Evolutionary conservation across 2,888 invertebrate species (phyloP).

Genomic region (Lasioglossum lativentre): DNA sequence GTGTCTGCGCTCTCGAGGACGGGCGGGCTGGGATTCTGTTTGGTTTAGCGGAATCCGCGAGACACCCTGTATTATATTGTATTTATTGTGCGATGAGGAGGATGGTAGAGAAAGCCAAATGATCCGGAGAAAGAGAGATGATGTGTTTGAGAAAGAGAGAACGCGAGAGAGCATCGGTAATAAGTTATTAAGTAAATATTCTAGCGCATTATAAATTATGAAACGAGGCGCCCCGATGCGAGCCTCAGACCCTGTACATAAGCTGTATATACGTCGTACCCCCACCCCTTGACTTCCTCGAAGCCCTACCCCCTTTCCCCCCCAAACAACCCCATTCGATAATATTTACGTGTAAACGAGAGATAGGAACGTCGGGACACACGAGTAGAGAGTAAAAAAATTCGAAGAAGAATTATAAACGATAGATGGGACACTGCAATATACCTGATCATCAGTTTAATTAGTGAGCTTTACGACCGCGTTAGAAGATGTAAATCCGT

Average conservation of each 20-base stretch:
- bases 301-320: neutral
- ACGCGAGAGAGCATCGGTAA: constrained; percentile 65
- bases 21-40: neutral
- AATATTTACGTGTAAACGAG: constrained; percentile 62
- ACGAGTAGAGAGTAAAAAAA: constrained; percentile 65
- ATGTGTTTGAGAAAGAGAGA: constrained; percentile 19
- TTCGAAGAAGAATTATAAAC: constrained; percentile 54
- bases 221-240: constrained; percentile 35
- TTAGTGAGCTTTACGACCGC: constrained; percentile 82
- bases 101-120: constrained; percentile 49
- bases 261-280: constrained; percentile 60
- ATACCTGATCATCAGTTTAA: constrained; percentile 83
- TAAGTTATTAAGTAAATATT: constrained; percentile 81
- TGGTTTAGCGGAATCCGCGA: constrained; percentile 27
- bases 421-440: constrained; percentile 84
- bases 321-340: constrained; percentile 25
- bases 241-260: constrained; percentile 59
- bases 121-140: constrained; percentile 35
- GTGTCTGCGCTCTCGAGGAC: neutral
- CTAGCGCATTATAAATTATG: constrained; percentile 75
- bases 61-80: constrained; percentile 81
- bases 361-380: constrained; percentile 68
- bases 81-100: constrained; percentile 77
- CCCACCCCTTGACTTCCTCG: neutral
- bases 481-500: constrained; percentile 72